Evolutionary conservation across 2,113 vertebrate genomes (phyloP).

Genomic region (Etheostoma spectabile): DNA sequence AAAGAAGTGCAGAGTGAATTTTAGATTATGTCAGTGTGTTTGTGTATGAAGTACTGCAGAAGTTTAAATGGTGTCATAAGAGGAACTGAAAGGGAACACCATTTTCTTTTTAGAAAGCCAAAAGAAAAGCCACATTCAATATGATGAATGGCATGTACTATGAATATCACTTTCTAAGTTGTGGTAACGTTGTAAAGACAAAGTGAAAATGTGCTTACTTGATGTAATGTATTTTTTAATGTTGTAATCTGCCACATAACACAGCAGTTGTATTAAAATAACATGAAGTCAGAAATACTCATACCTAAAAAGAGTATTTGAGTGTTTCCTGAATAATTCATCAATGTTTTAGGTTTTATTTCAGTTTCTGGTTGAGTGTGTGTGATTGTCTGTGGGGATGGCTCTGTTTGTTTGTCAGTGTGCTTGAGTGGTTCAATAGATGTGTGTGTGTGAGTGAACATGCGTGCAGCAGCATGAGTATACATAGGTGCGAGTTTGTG

Average conservation of each 20-base stretch:
- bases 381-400: background rate
- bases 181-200: background rate
- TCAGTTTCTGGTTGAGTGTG: background rate
- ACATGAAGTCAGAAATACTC: slow-evolving; percentile 3
- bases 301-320: background rate
- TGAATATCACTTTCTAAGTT: background rate
- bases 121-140: background rate
- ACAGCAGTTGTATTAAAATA: background rate
- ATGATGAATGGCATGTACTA: background rate
- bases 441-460: slow-evolving; percentile 23
- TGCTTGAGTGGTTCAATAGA: background rate
- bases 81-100: slow-evolving; percentile 8
- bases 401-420: background rate
- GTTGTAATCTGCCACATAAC: background rate
- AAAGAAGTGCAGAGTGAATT: background rate
- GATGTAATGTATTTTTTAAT: background rate
- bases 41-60: background rate
- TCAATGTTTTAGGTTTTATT: background rate
- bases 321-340: background rate
- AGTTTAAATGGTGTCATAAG: background rate
- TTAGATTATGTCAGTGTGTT: background rate
- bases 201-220: background rate
- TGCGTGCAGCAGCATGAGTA: slow-evolving; percentile 25
- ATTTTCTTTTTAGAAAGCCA: background rate
- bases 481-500: slow-evolving; percentile 31